These are phyloP conservation scores for Psammodynastes pulverulentus DNA, from an alignment of 2,113 vertebrate genomes.

Conservation along the genomic window DNA sequence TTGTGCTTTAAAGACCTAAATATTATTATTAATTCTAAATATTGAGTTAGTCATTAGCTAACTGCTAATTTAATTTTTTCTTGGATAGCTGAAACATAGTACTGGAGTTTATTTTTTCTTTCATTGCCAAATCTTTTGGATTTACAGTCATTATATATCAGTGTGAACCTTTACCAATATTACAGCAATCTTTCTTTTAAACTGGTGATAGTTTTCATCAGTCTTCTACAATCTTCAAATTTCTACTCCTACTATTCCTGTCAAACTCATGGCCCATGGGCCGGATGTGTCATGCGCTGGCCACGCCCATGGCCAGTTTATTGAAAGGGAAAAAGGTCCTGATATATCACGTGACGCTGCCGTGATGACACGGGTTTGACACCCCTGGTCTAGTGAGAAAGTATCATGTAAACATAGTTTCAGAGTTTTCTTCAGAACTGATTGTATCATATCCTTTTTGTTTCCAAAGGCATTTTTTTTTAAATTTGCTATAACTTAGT, in stretches of 20 bases:
- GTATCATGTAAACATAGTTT: constrained; percentile 48
- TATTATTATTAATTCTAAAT: neutral
- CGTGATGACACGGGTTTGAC: too few species aligned
- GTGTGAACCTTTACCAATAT: constrained; percentile 10
- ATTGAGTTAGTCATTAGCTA: neutral
- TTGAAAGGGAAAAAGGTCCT: too few species aligned
- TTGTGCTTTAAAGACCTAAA: neutral
- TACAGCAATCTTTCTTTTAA: neutral
- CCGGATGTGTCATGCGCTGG: too few species aligned
- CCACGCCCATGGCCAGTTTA: too few species aligned
- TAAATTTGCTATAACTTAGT: constrained; percentile 27
- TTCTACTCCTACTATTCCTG: neutral
- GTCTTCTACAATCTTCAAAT: neutral
- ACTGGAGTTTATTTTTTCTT: neutral
- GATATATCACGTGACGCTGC: too few species aligned
- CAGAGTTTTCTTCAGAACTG: constrained; percentile 58
- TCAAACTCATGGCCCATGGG: too few species aligned
- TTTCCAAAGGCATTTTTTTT: neutral
- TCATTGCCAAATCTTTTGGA: neutral
- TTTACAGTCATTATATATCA: constrained; percentile 14
- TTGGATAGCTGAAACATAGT: neutral
- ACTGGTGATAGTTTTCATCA: neutral
- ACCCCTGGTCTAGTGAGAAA: neutral
- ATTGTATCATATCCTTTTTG: constrained; percentile 8
- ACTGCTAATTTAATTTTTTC: neutral